Evolutionary conservation across 1,140 invertebrate genomes (phyloP).

Genomic region (Sesamia nonagrioides): DNA sequence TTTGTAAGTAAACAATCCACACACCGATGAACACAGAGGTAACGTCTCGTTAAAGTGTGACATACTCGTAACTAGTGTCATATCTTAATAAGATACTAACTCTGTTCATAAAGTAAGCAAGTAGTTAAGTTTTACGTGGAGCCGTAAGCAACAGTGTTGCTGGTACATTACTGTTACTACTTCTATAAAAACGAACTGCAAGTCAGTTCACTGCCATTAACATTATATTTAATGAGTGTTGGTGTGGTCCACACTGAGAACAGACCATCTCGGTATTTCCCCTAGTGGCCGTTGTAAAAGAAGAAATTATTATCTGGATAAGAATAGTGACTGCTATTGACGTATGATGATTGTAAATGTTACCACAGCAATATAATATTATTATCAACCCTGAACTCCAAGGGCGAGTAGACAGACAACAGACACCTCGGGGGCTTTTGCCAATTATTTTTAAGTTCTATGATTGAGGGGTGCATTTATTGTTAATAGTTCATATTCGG

Average conservation of each 20-base stretch:
- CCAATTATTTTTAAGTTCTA: no score
- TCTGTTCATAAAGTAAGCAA: constrained; percentile 27
- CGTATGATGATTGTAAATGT: no score
- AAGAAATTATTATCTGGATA: background rate
- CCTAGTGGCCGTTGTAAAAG: background rate
- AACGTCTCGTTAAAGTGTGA: background rate
- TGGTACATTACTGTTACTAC: constrained; percentile 11
- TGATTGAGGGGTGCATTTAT: no score
- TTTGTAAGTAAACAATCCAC: background rate
- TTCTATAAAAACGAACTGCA: constrained; percentile 14
- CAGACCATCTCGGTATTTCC: background rate
- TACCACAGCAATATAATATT: no score
- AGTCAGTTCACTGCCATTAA: constrained; percentile 15
- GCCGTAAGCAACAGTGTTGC: constrained; percentile 26
- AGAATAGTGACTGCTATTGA: background rate
- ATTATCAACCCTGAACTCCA: no score
- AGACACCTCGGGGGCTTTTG: no score
- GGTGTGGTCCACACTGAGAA: background rate
- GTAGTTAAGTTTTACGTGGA: constrained; percentile 21
- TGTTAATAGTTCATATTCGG: no score
- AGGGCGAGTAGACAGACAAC: no score
- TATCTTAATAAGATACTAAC: constrained; percentile 37
- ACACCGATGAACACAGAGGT: background rate
- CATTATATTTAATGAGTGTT: constrained; percentile 18
- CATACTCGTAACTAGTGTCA: constrained; percentile 5